Evolutionary conservation across 2,888 invertebrate genomes (phyloP).

Genomic region (Eumacrocentrus americanus): DNA sequence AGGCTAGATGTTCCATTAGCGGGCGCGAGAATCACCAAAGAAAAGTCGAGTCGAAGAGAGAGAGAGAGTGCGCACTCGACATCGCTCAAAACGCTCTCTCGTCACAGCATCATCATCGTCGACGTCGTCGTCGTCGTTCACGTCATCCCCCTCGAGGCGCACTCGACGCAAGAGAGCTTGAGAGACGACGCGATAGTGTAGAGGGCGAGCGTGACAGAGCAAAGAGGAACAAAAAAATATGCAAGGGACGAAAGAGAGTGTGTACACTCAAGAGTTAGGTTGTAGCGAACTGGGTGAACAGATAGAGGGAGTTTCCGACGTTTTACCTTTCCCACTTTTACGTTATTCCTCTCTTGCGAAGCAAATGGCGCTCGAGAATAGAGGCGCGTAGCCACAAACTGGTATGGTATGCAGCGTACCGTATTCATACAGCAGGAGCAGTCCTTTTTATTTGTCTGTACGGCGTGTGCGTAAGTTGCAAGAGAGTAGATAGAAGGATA

Average conservation of each 20-base stretch:
- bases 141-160: conserved; percentile 4
- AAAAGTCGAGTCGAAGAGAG: conserved; percentile 4
- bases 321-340: conserved; percentile 33
- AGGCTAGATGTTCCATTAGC: conserved; percentile 22
- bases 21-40: conserved; percentile 8
- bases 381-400: neutral
- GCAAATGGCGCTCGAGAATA: conserved; percentile 32
- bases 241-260: conserved; percentile 6
- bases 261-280: neutral
- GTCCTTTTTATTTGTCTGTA: conserved; percentile 19
- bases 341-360: conserved; percentile 34
- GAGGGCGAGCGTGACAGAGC: neutral
- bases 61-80: conserved; percentile 15
- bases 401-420: neutral
- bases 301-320: conserved; percentile 30
- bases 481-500: neutral
- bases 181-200: conserved; percentile 1
- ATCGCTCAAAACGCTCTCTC: conserved; percentile 17
- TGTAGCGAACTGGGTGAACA: conserved; percentile 12
- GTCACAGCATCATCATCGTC: conserved; percentile 1
- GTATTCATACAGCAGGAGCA: too few species aligned
- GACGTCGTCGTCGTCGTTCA: neutral
- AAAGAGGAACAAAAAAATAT: neutral
- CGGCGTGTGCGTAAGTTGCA: conserved; percentile 13
- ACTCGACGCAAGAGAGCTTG: conserved; percentile 8